A percentile compares a stretch with the other conserved stretches of the same genome.
Conservation (phyloP, 2,113 vertebrate species). For the Gallinago undulata region DNA sequence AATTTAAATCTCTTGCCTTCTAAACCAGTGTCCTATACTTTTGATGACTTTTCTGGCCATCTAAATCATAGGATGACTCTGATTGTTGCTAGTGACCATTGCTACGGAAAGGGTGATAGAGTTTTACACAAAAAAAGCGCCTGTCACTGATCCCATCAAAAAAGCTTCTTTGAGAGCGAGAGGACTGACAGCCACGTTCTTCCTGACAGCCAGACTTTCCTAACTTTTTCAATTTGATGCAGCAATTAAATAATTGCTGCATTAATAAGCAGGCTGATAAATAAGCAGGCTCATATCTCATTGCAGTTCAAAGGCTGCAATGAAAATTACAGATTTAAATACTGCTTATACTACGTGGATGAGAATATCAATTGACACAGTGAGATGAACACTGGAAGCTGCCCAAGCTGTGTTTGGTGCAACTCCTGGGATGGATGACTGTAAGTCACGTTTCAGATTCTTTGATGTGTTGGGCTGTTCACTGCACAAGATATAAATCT, state of each 20-base stretch:
- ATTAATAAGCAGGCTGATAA: conserved; percentile 2
- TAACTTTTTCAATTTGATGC: background rate
- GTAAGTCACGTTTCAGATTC: background rate
- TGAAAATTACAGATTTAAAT: conserved; percentile 11
- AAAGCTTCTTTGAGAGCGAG: accelerated
- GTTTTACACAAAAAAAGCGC: background rate
- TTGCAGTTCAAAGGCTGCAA: conserved; percentile 7
- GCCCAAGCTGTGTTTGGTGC: background rate
- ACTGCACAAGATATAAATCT: background rate
- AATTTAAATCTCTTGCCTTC: background rate
- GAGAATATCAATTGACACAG: background rate
- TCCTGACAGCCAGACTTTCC: background rate
- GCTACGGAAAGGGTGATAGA: background rate
- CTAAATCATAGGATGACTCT: background rate
- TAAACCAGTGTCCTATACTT: background rate
- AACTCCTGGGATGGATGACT: background rate
- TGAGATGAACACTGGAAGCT: background rate
- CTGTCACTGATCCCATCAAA: background rate
- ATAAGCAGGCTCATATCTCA: background rate
- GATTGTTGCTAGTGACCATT: background rate
- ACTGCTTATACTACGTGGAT: background rate
- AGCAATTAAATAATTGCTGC: background rate
- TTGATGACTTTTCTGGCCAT: background rate
- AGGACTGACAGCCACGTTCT: background rate
- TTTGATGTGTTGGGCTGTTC: background rate